Base-by-base conservation (phyloP, 2,888 invertebrate species). In the Autographa gamma region DNA sequence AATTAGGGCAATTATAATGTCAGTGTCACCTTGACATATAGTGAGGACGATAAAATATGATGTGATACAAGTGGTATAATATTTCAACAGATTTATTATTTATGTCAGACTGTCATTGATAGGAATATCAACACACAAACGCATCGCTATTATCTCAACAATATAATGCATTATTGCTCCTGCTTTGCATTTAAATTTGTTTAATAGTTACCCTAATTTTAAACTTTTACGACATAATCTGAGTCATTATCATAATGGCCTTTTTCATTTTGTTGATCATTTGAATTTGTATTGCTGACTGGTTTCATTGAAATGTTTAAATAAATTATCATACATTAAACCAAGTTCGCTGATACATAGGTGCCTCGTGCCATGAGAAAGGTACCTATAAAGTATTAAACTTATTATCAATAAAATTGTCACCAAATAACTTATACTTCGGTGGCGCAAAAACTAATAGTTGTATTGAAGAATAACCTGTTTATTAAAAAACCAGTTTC, bases 1-100 rank as follows among this genome's bases (percentile, higher is more conserved):
- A 86, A 92, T 91, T 91, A 89, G 87, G 80, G 80, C 90, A 91
- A 92, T 92, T 91, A 90, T 86, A 84, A 88, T 88, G 88, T 87
- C 88, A 86, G 76, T 87, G 87, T 89, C 88, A 88, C 91, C 91
- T 91, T 91, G 90, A 89, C 82, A 79, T 83, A 82, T 71, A 76
- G 84, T 73, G 76, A 73, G 71, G 75, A 75, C 75, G 74, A 82
- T 83, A 80, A 82, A 82, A 59, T 59, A 32, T 32, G 32, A 32
- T 59, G 32, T 59, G 31, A 66, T 70, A 67, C 38, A 43, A 74
- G 59, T 60, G 60, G 25, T 59, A 25, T 25, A 43, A 60, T 66
- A 73, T 63, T 71, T 67, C 66, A 38, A 62, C 64, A 32, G 59
- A 69, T 72, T 66, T 59, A 69, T 69, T 52, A 64, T 62, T 41